Evolutionary conservation across 53 echinoderm and acorn worm genomes (phyloP).

Genomic region (Echinarachnius parma): DNA sequence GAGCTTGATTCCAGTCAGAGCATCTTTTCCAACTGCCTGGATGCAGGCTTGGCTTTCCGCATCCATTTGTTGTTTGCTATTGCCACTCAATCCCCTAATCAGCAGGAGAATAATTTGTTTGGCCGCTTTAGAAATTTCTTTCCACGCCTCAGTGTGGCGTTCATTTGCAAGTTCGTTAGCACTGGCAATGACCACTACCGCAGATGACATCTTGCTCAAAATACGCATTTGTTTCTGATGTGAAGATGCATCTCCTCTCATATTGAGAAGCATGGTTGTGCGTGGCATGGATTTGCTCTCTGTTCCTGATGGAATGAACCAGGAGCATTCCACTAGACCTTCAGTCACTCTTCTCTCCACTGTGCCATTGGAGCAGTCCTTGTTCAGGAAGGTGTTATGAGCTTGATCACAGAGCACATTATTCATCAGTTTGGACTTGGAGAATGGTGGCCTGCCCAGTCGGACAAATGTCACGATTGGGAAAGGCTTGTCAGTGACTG

Average conservation of each 20-base stretch:
- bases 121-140: not conserved
- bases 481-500: too few relatives aligned
- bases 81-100: constrained; percentile 30
- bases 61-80: not conserved
- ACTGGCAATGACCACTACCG: too few relatives aligned
- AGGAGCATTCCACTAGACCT: too few relatives aligned
- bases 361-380: constrained; percentile 34
- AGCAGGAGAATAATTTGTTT: too few relatives aligned
- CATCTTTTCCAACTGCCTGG: constrained; percentile 29
- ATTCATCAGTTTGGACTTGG: too few relatives aligned
- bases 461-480: too few relatives aligned
- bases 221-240: too few relatives aligned
- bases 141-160: not conserved
- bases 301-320: constrained; percentile 6
- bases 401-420: too few relatives aligned
- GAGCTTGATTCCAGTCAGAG: not conserved
- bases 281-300: not conserved
- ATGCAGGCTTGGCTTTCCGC: constrained; percentile 1
- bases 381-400: constrained; percentile 29
- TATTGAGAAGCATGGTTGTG: too few relatives aligned
- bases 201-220: too few relatives aligned
- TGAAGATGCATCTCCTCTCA: too few relatives aligned
- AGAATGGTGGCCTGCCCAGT: too few relatives aligned
- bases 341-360: constrained; percentile 23
- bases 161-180: constrained; percentile 6